Base-by-base conservation (phyloP, 2,888 invertebrate genomes). In the Psylliodes chrysocephalus region DNA sequence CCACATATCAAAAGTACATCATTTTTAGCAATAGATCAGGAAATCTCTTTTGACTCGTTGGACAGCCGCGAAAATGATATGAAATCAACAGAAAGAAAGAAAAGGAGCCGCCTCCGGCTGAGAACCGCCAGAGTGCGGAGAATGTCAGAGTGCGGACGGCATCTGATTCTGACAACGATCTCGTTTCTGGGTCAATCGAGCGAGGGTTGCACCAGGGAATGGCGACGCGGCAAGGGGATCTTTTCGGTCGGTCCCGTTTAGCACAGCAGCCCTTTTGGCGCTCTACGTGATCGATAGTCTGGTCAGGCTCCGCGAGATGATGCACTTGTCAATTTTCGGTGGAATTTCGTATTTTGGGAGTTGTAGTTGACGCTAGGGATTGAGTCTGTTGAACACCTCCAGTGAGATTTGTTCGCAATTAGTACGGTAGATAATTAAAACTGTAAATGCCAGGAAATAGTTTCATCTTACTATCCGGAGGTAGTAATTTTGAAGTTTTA, bases 161-260 rank as follows among this genome's bases (percentile, higher is more conserved):
- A 52, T 66, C 52, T 57, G 66, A 66, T 59, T 59, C 59, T 49
- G 44, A 63, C 57, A 65, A 65, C 54, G 60, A 56, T 62, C 56
- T 63, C 55, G 62, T 42, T 67, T 64, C 64, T 67, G 49, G 67
- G 67, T 64, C 64, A 67, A 59, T 60, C 61, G 35, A 56, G 62
- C 59, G 35, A 40, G 28, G 40, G 38, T 17, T 49, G 49, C 28
- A 49, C 28, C 22, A 14, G 47, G 49, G 46, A 25, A 25, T 12
- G 46, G 25, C 18, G 42, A 19, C 10, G 46, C 2, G 12, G 46
- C 2, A n/a, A 22, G 17, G 49, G 15, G 14, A 15, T 12, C 28
- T 25, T 42, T 42, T 42, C 42, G 42, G 42, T 42, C 18, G 28
- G 49, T 28, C 25, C 47, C 47, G 47, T 47, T 47, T 47, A 18